Conservation (phyloP, 2,113 vertebrate species). For the Sebastes fasciatus region DNA sequence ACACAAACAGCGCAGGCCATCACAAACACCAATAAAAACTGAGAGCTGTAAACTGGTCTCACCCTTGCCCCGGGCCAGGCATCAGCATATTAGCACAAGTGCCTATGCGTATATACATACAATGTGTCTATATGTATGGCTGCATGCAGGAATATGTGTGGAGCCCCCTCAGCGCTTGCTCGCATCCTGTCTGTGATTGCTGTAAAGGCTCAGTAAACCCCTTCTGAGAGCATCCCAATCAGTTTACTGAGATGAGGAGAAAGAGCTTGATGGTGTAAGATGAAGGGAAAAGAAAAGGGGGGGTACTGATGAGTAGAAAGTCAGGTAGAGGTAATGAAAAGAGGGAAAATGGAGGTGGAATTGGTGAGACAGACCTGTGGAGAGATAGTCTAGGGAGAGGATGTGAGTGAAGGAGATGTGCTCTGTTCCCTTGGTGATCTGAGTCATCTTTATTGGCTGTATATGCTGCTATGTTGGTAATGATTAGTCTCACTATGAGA, state of each 20-base stretch:
- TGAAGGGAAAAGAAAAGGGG: background rate
- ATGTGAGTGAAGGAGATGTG: constrained; percentile 33
- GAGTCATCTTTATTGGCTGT: constrained; percentile 68
- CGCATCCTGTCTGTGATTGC: constrained; percentile 36
- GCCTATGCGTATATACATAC: background rate
- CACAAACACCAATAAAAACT: constrained; percentile 57
- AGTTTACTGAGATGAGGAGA: constrained; percentile 40
- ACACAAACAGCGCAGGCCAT: constrained; percentile 43
- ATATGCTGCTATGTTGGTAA: constrained; percentile 42
- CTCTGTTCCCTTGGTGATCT: constrained; percentile 74
- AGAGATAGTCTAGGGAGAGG: constrained; percentile 10
- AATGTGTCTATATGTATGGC: background rate
- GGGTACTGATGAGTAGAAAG: background rate
- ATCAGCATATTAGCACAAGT: constrained; percentile 62
- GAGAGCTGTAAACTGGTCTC: constrained; percentile 41
- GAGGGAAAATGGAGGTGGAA: constrained; percentile 23
- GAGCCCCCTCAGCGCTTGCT: background rate
- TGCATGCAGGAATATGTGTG: constrained; percentile 4
- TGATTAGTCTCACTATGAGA: constrained; percentile 57
- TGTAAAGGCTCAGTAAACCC: background rate
- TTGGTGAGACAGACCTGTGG: constrained; percentile 14
- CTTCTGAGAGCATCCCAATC: constrained; percentile 50
- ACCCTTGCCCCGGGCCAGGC: constrained; percentile 46
- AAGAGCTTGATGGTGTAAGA: constrained; percentile 57
- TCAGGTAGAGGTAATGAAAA: constrained; percentile 31